Base-by-base conservation (phyloP, 1,140 invertebrate species). In the Camponotus vicinus region DNA sequence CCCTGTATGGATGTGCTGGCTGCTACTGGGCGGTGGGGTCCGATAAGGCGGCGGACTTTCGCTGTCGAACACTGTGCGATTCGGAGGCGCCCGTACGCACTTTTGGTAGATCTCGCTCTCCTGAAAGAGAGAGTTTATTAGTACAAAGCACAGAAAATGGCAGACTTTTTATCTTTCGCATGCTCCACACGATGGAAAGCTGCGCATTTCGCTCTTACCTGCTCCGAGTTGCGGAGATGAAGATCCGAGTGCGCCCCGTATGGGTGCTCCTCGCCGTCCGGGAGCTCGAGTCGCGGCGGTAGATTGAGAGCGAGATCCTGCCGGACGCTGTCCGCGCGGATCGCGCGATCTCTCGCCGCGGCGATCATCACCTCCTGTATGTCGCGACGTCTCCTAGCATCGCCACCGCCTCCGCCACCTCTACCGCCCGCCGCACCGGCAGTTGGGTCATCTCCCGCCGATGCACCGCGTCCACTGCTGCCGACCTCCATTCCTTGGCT, bases 221-320 rank as follows among this genome's bases (percentile, higher is more conserved):
- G 96, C 91, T 97, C 96, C 78, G 95, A 95, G 93, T 96, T 96
- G 80, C 96, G 95, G 92, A 97, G 95, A 87, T 97, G 96, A 85
- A 97, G 94, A 88, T 96, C 95, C 84, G 96, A 95, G 83, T 96
- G 96, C 88, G 95, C 95, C 73, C 95, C 95, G 90, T 96, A 97
- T n/a, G 96, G 96, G 45, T 96, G 95, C 88, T 97, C 97, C 92
- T 97, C 97, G 70, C 97, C 97, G 93, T 97, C 97, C 40, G 97
- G 97, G 91, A 97, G 95, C 80, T 96, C 95, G 88, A 97, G 96
- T 88, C 96, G 96, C 80, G 97, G 97, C 79, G 97, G 97, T 88
- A 97, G 94, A 91, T 97, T 96, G 90, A 97, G 94, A 86, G 96
- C 95, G 86, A 96, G 95, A 93, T 97, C 96, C 86, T 96, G 96